Evolutionary conservation across 2,888 invertebrate species (phyloP).

Genomic region (Synanthedon formicaeformis): DNA sequence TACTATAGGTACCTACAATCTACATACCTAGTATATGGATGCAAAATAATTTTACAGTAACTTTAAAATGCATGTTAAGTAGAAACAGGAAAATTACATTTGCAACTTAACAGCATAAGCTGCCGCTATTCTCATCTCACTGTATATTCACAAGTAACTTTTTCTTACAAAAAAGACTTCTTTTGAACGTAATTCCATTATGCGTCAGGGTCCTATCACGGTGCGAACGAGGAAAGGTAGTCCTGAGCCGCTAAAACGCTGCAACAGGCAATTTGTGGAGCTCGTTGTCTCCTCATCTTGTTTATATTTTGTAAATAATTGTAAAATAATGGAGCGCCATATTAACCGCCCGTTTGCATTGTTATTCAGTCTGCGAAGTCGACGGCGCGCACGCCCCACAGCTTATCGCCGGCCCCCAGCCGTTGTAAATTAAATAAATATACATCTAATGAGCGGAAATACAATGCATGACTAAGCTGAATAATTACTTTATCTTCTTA

Average conservation of each 20-base stretch:
- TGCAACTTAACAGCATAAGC: constrained; percentile 21
- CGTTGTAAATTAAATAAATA: constrained; percentile 70
- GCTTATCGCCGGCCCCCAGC: constrained; percentile 65
- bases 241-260: constrained; percentile 28
- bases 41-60: background rate
- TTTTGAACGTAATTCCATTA: constrained; percentile 34
- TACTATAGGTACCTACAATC: too few species aligned
- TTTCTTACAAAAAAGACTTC: constrained; percentile 20
- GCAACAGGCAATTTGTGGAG: constrained; percentile 8
- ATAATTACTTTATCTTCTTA: constrained; percentile 55
- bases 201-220: constrained; percentile 26
- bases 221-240: constrained; percentile 13
- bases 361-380: constrained; percentile 62
- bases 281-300: background rate
- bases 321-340: constrained; percentile 30
- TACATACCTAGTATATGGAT: too few species aligned
- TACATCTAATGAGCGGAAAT: constrained; percentile 68
- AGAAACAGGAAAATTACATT: constrained; percentile 27
- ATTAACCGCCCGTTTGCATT: constrained; percentile 55
- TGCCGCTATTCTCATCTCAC: constrained; percentile 15
- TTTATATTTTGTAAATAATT: constrained; percentile 19
- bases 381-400: constrained; percentile 55
- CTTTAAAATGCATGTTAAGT: constrained; percentile 20
- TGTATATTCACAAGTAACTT: constrained; percentile 20
- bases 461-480: constrained; percentile 63